Percentiles rank a stretch among this genome's conserved stretches.
phyloP scores from a whole-genome alignment of 2,113 vertebrate species.

The Equus quagga region DNA sequence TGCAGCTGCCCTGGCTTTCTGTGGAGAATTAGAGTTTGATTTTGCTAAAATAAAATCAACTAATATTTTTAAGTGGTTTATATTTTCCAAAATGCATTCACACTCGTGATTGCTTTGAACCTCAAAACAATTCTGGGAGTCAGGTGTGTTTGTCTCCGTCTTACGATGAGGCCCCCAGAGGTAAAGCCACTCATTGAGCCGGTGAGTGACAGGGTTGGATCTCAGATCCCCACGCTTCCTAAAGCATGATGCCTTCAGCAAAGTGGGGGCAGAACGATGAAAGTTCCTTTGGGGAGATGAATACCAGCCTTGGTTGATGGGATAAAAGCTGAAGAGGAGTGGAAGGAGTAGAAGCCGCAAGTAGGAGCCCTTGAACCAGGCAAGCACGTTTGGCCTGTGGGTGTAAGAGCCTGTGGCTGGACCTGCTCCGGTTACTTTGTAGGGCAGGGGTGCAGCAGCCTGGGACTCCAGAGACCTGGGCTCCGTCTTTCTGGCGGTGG shows the following conservation, averaged over 20 bases:
- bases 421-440: neutral
- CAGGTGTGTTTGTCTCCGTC: neutral
- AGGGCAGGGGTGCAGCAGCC: too few relatives aligned
- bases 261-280: neutral
- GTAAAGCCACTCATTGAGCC: neutral
- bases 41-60: neutral
- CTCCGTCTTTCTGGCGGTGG: neutral
- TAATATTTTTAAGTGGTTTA: neutral
- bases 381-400: neutral
- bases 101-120: neutral
- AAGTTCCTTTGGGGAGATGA: neutral
- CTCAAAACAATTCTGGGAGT: neutral
- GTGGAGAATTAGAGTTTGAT: neutral
- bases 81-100: neutral
- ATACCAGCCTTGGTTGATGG: neutral
- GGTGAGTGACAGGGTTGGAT: neutral
- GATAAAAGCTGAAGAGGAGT: neutral
- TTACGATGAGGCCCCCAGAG: neutral
- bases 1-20: neutral
- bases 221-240: neutral
- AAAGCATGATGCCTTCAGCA: neutral
- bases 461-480: neutral
- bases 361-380: too few relatives aligned
- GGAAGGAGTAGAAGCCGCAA: neutral
- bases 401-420: neutral